A percentile compares a stretch with the other conserved stretches of the same genome.
These are phyloP conservation scores for Bedellia somnulentella DNA, from an alignment of 2,888 invertebrate genomes.

Conservation along the genomic window DNA sequence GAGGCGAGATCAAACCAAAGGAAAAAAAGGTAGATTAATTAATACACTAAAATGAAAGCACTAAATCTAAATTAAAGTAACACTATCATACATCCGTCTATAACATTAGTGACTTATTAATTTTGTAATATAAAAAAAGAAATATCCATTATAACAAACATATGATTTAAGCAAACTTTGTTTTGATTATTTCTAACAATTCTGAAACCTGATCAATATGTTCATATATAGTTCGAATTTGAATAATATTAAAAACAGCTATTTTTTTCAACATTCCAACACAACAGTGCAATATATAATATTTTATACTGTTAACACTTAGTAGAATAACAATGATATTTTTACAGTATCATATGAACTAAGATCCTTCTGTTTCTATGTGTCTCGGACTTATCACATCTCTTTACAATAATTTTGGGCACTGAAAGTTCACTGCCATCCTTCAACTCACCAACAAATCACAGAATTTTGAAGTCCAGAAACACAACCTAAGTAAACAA, in stretches of 20 bases:
- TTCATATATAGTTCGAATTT: constrained; percentile 19
- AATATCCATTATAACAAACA: no score
- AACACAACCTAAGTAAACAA: no score
- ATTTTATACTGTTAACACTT: constrained; percentile 46
- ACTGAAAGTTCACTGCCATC: constrained; percentile 14
- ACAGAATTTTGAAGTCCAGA: no score
- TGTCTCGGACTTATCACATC: constrained; percentile 27
- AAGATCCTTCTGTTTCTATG: constrained; percentile 13
- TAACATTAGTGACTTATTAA: no score
- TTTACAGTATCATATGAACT: constrained; percentile 31
- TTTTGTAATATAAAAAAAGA: constrained; percentile 1
- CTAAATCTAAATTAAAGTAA: no score
- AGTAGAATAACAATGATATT: constrained; percentile 30
- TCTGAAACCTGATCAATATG: no score
- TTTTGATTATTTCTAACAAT: no score
- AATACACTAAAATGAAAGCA: no score
- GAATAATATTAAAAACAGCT: constrained; percentile 55
- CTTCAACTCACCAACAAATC: no score
- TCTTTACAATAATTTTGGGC: constrained; percentile 28
- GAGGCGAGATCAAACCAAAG: no score
- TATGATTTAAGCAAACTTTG: not conserved
- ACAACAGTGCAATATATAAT: constrained; percentile 27
- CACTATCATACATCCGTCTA: no score
- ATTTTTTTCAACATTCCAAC: constrained; percentile 28
- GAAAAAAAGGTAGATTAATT: no score